Evolutionary conservation across 2,797 vertebrate species (phyloP), one percentile per base, ranked within the genome.

Genomic region (Pachyuromys duprasi): DNA sequence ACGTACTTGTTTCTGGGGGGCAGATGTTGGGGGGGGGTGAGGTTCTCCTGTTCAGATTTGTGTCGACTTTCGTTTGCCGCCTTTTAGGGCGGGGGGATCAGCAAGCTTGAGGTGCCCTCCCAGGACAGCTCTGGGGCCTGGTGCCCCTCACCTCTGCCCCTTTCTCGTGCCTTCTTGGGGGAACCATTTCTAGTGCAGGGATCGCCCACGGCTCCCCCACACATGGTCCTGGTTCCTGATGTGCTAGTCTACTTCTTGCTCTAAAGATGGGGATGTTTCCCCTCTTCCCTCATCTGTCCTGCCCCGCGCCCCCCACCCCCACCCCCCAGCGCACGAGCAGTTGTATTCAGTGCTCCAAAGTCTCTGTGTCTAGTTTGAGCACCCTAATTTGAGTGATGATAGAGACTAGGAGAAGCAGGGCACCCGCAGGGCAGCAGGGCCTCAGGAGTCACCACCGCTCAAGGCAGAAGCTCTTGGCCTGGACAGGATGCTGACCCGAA

Each of bases 321-420:
- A 13, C 17, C 2, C 45, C 22, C 2, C 33, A 17, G 14, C 28
- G 49, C 49, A 0, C 1, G 14, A 20, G 36, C 5, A 39, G 28
- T 45, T 13, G 15, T 28, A 24, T 20, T 11, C 20, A 49, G 18
- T 4, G 22, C 20, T 9, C 18, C 89, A 28, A n/a, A 20, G 36
- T 9, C 63, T 20, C 60, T 0, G 0, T 42, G 33, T 84, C 24
- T 13, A 11, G 24, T 33, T 26, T 6, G 28, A 8, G 42, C 3
- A 36, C 33, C 31, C 39, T 1, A 4, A 0, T 60, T 86, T 90
- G 31, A 20, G 9, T 60, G 90, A 15, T n/a, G 67, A 1, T 8
- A 8, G 80, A 55, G 62, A 33, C 28, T 9, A 49, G 45, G 6
- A 49, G 55, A 45, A 18, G 36, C 0, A 26, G 36, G 69, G 22